Evolutionary conservation across 2,888 invertebrate species (phyloP), one percentile per base, ranked within the genome.

Genomic region (Lasioglossum zephyrum): DNA sequence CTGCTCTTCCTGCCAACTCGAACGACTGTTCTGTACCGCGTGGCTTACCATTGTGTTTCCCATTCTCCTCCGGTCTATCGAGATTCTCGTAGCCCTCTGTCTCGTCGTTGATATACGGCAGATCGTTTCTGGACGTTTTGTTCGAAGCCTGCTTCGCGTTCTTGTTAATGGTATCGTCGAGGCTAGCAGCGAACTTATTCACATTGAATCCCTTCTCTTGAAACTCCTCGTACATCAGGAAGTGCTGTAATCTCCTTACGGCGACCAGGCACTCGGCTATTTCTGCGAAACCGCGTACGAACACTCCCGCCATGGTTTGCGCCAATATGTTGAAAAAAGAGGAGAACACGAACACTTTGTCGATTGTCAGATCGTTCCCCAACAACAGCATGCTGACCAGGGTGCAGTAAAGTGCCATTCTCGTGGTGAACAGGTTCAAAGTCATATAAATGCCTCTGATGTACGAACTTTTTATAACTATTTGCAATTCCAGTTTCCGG

Each of bases 381-480:
- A 96, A 95, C 22, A 98, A 93, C 1, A 97, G 95, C 95, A 97
- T 97, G 0, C 97, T 96, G 0, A 98, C 93, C 57, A 98, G 96
- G 0, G 98, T 97, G 74, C 97, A 96, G 92, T 97, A 98, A 0
- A 98, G 95, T 0, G 98, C 97, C 41, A 98, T 96, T 92, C 98
- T 97, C 36, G 98, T 97, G 0, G 98, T 97, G 92, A 98, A 98
- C 39, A 98, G 95, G 94, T 97, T 97, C 93, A 97, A 97, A 0
- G 97, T 97, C 95, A 97, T 96, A 92, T 97, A 97, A 22, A 97
- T 93, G 0, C 96, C 97, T 82, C 97, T 96, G 18, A 97, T 95
- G 86, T 97, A 96, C 0, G 97, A 96, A 0, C 96, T 96, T 70
- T 96, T 96, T 39, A 95, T 96, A 0, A 97, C 96, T 88, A 97